Evolutionary conservation across 2,797 vertebrate species (phyloP).

Genomic region (Gambusia yucatana): DNA sequence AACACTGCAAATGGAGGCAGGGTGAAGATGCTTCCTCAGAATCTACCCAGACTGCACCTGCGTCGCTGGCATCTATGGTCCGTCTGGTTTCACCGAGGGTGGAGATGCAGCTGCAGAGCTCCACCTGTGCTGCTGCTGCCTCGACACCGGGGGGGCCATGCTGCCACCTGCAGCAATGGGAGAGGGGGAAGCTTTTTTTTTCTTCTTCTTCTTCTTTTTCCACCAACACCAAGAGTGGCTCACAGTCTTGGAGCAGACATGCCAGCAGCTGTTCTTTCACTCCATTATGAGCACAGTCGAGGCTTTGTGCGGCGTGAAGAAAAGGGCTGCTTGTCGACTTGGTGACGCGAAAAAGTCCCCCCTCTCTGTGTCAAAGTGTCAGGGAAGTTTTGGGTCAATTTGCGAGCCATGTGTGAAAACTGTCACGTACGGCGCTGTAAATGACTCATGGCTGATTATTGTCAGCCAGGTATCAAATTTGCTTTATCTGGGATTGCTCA

Average conservation of each 20-base stretch:
- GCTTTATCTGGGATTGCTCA: slow-evolving; percentile 41
- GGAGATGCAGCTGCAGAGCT: slow-evolving; percentile 43
- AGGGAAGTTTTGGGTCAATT: slow-evolving; percentile 55
- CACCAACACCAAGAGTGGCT: slow-evolving; percentile 18
- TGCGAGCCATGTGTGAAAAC: slow-evolving; percentile 50
- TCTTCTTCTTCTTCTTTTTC: not conserved
- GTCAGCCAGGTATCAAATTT: slow-evolving; percentile 37
- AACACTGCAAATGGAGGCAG: not conserved
- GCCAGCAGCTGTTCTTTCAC: slow-evolving; percentile 68
- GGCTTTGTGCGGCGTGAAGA: slow-evolving; percentile 70
- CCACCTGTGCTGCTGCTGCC: slow-evolving; percentile 47
- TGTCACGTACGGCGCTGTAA: slow-evolving; percentile 61
- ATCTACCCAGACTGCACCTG: slow-evolving; percentile 41
- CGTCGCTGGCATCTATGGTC: slow-evolving; percentile 44
- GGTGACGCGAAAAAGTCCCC: slow-evolving; percentile 50
- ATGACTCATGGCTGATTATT: slow-evolving; percentile 34
- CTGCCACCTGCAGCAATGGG: slow-evolving; percentile 43
- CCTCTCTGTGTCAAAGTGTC: slow-evolving; percentile 50
- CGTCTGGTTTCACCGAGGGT: slow-evolving; percentile 20
- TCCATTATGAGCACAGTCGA: slow-evolving; percentile 67
- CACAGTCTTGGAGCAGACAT: slow-evolving; percentile 59
- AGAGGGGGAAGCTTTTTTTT: not conserved
- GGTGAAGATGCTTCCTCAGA: slow-evolving; percentile 24
- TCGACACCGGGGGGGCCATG: not conserved
- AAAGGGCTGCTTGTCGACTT: slow-evolving; percentile 69